Percentiles rank a stretch among this genome's conserved stretches.
These are phyloP conservation scores for Agrotis clavis DNA, from an alignment of 2,888 invertebrate species.

Conservation along the genomic window DNA sequence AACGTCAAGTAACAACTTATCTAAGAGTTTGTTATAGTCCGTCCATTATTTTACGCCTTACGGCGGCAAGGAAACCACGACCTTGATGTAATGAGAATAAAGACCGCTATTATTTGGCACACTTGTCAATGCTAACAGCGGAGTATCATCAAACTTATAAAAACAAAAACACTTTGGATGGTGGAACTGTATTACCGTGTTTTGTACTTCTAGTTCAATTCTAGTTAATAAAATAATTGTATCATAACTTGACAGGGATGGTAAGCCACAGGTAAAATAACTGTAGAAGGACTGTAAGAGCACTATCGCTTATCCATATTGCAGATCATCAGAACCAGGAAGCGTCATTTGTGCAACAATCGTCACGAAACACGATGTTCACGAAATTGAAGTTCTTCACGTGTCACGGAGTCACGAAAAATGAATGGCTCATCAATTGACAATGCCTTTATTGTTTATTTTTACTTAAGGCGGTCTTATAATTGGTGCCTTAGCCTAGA, in stretches of 20 bases:
- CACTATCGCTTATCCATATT: conserved; percentile 45
- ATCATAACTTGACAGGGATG: no score
- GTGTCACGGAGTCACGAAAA: conserved; percentile 66
- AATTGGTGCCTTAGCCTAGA: background rate
- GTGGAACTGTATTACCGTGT: no score
- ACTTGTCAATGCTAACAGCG: no score
- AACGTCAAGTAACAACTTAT: conserved; percentile 18
- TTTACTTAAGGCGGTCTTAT: conserved; percentile 1
- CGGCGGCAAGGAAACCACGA: no score
- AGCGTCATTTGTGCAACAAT: conserved; percentile 60
- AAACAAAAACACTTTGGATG: no score
- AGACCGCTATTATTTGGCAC: no score
- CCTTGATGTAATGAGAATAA: no score
- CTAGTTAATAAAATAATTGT: no score
- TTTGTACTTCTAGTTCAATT: no score
- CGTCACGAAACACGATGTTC: conserved; percentile 65
- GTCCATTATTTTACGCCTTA: no score
- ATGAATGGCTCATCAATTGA: conserved; percentile 39
- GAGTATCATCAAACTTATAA: no score
- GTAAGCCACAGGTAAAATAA: no score
- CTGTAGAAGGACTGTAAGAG: background rate
- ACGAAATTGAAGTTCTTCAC: conserved; percentile 62
- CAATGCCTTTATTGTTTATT: background rate
- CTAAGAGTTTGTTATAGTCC: background rate
- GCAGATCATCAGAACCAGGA: conserved; percentile 66